Conservation (phyloP, 2,888 invertebrate genomes). For the Spisula solida region DNA sequence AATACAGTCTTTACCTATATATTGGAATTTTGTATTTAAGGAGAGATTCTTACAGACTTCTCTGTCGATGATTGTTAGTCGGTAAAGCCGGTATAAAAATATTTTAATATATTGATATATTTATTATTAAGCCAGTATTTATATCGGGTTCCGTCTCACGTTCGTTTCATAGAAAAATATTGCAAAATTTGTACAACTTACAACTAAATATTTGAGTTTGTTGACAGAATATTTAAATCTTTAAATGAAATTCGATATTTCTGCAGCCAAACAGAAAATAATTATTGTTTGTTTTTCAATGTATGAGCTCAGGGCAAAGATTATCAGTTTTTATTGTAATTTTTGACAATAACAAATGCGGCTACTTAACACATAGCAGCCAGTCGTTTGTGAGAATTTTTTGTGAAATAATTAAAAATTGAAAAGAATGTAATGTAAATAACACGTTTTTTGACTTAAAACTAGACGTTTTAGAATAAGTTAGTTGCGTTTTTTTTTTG, state of each 20-base stretch:
- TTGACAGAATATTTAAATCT: background rate
- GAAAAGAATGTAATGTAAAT: background rate
- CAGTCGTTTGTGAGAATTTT: background rate
- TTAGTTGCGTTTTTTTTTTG: background rate
- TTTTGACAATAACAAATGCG: background rate
- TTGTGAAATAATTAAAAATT: background rate
- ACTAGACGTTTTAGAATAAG: background rate
- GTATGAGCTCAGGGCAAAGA: conserved; percentile 17
- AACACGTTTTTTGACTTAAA: background rate
- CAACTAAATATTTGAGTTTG: background rate
- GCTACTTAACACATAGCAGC: background rate
- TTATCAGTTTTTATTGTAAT: conserved; percentile 26
- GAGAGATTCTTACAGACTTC: background rate
- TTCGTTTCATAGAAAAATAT: background rate
- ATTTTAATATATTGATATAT: conserved; percentile 7
- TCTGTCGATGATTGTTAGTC: background rate
- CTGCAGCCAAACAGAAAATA: conserved; percentile 22
- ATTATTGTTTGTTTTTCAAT: conserved; percentile 36
- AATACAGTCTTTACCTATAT: background rate
- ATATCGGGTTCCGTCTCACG: background rate
- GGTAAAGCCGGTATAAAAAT: background rate
- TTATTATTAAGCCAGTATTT: background rate
- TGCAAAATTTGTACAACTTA: background rate
- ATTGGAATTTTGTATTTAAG: conserved; percentile 17
- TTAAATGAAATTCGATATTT: conserved; percentile 35